Evolutionary conservation across 2,113 vertebrate genomes (phyloP), one percentile per base, ranked within the genome.

Genomic region (Ciconia boyciana): DNA sequence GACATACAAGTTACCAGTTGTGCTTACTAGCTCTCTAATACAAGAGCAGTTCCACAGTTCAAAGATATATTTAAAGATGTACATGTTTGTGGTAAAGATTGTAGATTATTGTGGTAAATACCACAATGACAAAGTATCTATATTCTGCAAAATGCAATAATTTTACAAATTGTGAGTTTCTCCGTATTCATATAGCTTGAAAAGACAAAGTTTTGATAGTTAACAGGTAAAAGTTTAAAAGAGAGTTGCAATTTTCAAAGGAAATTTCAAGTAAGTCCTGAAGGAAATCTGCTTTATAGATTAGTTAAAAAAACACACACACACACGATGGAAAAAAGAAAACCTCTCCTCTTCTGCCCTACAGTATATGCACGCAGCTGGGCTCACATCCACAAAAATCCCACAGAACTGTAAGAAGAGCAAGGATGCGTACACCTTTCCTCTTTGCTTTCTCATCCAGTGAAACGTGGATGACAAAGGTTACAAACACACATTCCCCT

Each of bases 371-470:
- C 18, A 34, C 1, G 7, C 51, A 41, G 62, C 52, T 29, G 52
- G 71, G 29, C 43, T 66, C 28, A 16, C 41, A n/a, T 9, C 31
- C 31, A 44, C 25, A 22, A 9, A 24, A 51, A 34, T 18, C 31
- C 39, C 41, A 2, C 3, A 10, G 39, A 25, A 20, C 13, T 3
- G 32, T 2, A 16, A 3, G 0, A 25, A 25, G 19, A 28, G 20
- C 26, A n/a, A 3, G 1, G 32, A 19, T 3, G 36, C 7, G 13
- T 22, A 3, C 1, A 14, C n/a, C 20, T 11, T 17, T 14, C 26
- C n/a, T n/a, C 43, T 41, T 17, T 7, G 36, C 25, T 58, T 19
- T 15, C 10, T 28, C 34, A 20, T 8, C 11, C 12, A 13, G 41
- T 22, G 10, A 34, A 24, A 31, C 19, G 20, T 0, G 9, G 4